A percentile compares a stretch with the other conserved stretches of the same genome.
Conservation (phyloP, 2,113 vertebrate species). For the Syngnathus floridae region DNA sequence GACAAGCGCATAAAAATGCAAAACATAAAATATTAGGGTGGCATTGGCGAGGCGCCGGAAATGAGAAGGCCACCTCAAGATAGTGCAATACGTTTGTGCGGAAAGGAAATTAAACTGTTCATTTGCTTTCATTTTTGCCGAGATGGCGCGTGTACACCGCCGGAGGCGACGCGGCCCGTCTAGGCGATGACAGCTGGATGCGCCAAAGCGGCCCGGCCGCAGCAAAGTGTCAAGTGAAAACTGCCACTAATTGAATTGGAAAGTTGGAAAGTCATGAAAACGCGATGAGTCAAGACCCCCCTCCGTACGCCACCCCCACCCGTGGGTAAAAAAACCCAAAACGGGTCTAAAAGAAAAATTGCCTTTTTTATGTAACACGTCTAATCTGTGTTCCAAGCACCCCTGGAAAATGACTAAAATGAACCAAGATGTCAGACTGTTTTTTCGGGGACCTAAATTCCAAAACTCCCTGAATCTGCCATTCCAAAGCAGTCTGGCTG, state of each 20-base stretch:
- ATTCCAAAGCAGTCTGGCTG: not conserved
- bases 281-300: conserved; percentile 1
- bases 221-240: conserved; percentile 4
- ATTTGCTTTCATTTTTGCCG: not conserved
- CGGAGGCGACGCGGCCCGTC: conserved; percentile 1
- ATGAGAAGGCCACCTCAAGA: conserved; percentile 7
- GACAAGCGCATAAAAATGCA: conserved; percentile 1
- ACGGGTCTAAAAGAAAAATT: not conserved
- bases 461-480: not conserved
- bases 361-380: not conserved
- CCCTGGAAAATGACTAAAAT: not conserved
- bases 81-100: not conserved
- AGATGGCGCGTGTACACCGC: not conserved
- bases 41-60: not conserved
- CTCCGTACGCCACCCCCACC: not conserved
- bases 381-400: not conserved
- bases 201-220: conserved; percentile 1
- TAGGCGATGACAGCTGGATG: conserved; percentile 3
- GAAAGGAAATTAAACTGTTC: conserved; percentile 8
- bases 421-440: not conserved
- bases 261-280: conserved; percentile 9
- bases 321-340: not conserved
- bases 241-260: conserved; percentile 2
- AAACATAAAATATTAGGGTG: not conserved
- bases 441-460: not conserved